Conservation (phyloP, 2,113 vertebrate genomes). For the Gadus chalcogrammus region DNA sequence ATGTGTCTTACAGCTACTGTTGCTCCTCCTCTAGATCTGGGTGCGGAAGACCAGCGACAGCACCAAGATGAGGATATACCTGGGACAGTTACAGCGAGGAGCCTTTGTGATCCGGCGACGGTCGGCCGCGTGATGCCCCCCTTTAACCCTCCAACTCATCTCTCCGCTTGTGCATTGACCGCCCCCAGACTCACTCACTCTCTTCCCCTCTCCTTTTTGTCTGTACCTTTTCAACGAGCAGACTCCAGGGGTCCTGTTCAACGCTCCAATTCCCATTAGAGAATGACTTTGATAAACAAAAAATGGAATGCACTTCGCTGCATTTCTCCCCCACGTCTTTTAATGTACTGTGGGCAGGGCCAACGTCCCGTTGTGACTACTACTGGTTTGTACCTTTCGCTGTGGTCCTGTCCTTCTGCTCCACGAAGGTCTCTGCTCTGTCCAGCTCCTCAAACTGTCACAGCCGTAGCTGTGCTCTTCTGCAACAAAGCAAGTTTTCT, state of each 20-base stretch:
- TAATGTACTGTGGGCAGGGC: no score
- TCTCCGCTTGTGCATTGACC: constrained; percentile 9
- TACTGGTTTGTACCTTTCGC: no score
- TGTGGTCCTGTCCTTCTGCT: no score
- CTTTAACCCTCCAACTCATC: neutral
- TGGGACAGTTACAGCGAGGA: constrained; percentile 95
- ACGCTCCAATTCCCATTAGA: no score
- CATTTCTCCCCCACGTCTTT: no score
- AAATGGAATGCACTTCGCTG: no score
- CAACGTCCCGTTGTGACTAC: no score
- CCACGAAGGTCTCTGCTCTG: no score
- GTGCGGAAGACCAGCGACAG: constrained; percentile 99
- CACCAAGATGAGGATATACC: constrained; percentile 98
- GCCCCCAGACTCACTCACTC: neutral
- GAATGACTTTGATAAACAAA: no score
- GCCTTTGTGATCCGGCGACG: constrained; percentile 94
- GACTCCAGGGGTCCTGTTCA: neutral
- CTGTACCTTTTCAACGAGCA: neutral
- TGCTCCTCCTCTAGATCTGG: constrained; percentile 81
- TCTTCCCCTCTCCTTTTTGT: neutral
- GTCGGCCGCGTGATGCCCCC: constrained; percentile 81
- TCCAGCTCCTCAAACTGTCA: no score
- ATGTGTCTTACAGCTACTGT: neutral
- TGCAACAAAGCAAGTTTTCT: no score
- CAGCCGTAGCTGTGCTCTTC: no score